These are phyloP conservation scores for Acanthurus tractus DNA, from an alignment of 2,797 vertebrate species.

Conservation along the genomic window DNA sequence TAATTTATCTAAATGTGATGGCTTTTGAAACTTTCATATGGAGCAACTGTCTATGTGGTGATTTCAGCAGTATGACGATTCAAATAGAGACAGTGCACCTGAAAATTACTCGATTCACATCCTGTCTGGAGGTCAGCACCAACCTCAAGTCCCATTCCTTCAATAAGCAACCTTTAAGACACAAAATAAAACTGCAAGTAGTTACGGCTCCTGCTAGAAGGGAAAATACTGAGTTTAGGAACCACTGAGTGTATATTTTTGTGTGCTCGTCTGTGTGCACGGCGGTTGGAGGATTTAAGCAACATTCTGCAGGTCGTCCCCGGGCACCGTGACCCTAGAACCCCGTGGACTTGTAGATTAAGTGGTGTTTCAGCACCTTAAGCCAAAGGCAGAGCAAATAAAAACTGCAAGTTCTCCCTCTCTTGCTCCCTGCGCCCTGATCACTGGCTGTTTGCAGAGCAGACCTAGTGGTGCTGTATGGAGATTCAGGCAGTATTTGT, in stretches of 20 bases:
- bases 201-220: slow-evolving; percentile 20
- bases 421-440: slow-evolving; percentile 51
- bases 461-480: slow-evolving; percentile 21
- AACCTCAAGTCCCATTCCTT: not conserved
- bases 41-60: not conserved
- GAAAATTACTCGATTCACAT: slow-evolving; percentile 10
- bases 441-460: slow-evolving; percentile 65
- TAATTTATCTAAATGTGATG: slow-evolving; percentile 6
- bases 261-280: slow-evolving; percentile 29
- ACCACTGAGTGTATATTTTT: slow-evolving; percentile 11
- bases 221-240: slow-evolving; percentile 20
- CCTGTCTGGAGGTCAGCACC: slow-evolving; percentile 16
- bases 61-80: not conserved
- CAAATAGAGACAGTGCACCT: slow-evolving; percentile 6
- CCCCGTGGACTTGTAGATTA: slow-evolving; percentile 70
- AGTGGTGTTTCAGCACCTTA: slow-evolving; percentile 76
- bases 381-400: slow-evolving; percentile 73
- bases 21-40: slow-evolving; percentile 15
- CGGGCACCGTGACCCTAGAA: slow-evolving; percentile 61
- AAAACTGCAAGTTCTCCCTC: slow-evolving; percentile 57
- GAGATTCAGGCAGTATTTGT: slow-evolving; percentile 26
- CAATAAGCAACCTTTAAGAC: slow-evolving; percentile 14
- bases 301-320: slow-evolving; percentile 43
- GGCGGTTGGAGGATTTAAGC: slow-evolving; percentile 36
- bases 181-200: slow-evolving; percentile 19